Conservation (phyloP, 1,140 invertebrate species). For the Cydia fagiglandana region DNA sequence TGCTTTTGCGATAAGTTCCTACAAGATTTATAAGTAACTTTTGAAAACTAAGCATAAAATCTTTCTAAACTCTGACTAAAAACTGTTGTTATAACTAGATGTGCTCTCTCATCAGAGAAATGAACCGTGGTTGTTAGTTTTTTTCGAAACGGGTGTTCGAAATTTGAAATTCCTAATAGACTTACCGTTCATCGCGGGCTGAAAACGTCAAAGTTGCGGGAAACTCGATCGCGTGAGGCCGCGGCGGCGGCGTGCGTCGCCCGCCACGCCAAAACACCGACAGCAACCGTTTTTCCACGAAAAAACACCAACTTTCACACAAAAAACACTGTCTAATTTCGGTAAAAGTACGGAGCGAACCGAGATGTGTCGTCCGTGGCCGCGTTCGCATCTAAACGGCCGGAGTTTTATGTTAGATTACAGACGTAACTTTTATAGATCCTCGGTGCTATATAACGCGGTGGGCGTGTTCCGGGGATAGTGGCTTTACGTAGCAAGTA, state of each 20-base stretch:
- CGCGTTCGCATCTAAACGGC: slow-evolving; percentile 79
- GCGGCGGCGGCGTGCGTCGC: slow-evolving; percentile 50
- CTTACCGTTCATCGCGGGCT: slow-evolving; percentile 57
- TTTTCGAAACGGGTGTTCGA: slow-evolving; percentile 30
- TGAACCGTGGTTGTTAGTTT: background rate
- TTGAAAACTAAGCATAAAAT: too few species aligned
- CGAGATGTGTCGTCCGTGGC: slow-evolving; percentile 78
- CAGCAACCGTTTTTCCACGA: slow-evolving; percentile 53
- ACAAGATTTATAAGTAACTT: too few species aligned
- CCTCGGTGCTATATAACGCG: slow-evolving; percentile 79
- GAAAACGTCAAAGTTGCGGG: slow-evolving; percentile 55
- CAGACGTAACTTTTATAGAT: slow-evolving; percentile 80
- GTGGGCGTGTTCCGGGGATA: slow-evolving; percentile 64
- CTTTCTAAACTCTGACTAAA: too few species aligned
- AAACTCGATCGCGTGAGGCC: slow-evolving; percentile 50
- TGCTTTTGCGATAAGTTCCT: too few species aligned
- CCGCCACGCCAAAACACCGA: slow-evolving; percentile 39
- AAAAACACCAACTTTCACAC: slow-evolving; percentile 66
- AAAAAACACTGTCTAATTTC: slow-evolving; percentile 71
- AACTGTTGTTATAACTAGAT: too few species aligned
- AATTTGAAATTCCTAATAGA: slow-evolving; percentile 59
- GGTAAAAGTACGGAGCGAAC: slow-evolving; percentile 77
- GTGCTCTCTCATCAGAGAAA: background rate
- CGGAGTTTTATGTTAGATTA: slow-evolving; percentile 80
- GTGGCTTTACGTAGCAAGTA: slow-evolving; percentile 52